Conservation (phyloP, 1,140 invertebrate species). For the Pachyrhynchus sulphureomaculatus region DNA sequence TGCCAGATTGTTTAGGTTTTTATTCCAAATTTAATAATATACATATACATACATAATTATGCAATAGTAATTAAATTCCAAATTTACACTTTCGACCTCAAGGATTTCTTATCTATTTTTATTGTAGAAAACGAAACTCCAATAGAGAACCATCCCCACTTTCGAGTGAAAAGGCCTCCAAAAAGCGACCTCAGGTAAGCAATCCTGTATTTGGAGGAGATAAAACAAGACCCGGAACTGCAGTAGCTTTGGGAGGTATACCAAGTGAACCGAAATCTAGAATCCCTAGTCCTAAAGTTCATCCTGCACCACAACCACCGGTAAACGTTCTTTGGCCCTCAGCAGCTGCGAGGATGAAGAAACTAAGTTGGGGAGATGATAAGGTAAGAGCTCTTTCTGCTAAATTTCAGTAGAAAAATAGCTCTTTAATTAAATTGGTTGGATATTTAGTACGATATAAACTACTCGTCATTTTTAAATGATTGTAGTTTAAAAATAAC, state of each 20-base stretch:
- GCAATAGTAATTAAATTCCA: too few relatives aligned
- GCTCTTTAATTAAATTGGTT: too few relatives aligned
- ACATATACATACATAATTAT: too few relatives aligned
- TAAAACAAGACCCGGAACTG: slow-evolving; percentile 40
- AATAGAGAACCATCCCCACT: slow-evolving; percentile 27
- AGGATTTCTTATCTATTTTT: too few relatives aligned
- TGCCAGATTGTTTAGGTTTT: too few relatives aligned
- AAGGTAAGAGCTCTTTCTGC: too few relatives aligned
- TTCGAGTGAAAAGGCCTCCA: slow-evolving; percentile 1
- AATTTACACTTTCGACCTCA: too few relatives aligned
- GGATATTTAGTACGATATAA: too few relatives aligned
- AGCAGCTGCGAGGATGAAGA: slow-evolving; percentile 64
- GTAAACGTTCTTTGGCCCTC: slow-evolving; percentile 37
- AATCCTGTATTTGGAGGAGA: slow-evolving; percentile 47
- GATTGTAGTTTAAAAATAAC: too few relatives aligned
- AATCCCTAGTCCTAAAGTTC: slow-evolving; percentile 48
- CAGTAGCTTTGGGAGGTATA: slow-evolving; percentile 46
- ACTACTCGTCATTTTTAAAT: too few relatives aligned
- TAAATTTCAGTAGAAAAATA: too few relatives aligned
- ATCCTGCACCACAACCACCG: slow-evolving; percentile 48
- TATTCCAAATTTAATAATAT: too few relatives aligned
- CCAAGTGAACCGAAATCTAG: slow-evolving; percentile 39
- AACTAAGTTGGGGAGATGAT: slow-evolving; percentile 74
- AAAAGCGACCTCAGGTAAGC: slow-evolving; percentile 31
- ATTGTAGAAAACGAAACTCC: slow-evolving; percentile 34